These are phyloP conservation scores for Agriopis aurantiaria DNA, from an alignment of 2,888 invertebrate species.

Conservation along the genomic window DNA sequence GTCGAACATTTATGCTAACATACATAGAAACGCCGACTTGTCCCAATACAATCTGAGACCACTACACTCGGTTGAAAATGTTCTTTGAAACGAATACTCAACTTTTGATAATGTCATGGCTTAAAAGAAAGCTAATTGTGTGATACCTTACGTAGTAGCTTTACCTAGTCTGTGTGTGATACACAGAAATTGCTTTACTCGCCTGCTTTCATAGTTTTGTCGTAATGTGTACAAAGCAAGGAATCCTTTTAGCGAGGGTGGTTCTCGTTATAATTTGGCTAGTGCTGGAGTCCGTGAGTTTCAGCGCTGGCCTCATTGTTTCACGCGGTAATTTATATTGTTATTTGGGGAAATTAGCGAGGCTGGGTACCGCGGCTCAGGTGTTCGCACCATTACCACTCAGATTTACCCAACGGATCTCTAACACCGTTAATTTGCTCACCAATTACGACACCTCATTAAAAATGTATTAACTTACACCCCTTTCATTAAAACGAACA, in stretches of 20 bases:
- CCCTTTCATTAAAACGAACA: conserved; percentile 30
- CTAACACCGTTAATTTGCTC: conserved; percentile 70
- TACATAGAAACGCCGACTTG: no score
- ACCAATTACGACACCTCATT: conserved; percentile 73
- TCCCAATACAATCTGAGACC: no score
- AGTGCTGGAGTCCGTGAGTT: conserved; percentile 51
- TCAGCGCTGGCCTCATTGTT: conserved; percentile 72
- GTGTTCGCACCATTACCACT: conserved; percentile 73
- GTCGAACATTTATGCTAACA: no score
- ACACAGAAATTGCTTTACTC: conserved; percentile 13
- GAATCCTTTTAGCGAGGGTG: conserved; percentile 65
- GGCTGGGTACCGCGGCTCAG: conserved; percentile 62
- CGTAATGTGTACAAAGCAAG: conserved; percentile 60
- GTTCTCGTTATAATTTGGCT: conserved; percentile 64
- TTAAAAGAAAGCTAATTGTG: conserved; percentile 11
- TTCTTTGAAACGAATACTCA: background rate
- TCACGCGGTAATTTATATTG: conserved; percentile 77
- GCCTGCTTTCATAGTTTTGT: conserved; percentile 26
- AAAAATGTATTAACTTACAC: conserved; percentile 66
- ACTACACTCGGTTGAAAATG: background rate
- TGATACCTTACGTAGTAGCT: background rate
- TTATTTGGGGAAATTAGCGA: conserved; percentile 77
- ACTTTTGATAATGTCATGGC: background rate
- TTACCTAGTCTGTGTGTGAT: no score
- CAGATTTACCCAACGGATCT: conserved; percentile 70